These are phyloP conservation scores for Lasioglossum vierecki DNA, from an alignment of 2,888 invertebrate genomes.

Conservation along the genomic window DNA sequence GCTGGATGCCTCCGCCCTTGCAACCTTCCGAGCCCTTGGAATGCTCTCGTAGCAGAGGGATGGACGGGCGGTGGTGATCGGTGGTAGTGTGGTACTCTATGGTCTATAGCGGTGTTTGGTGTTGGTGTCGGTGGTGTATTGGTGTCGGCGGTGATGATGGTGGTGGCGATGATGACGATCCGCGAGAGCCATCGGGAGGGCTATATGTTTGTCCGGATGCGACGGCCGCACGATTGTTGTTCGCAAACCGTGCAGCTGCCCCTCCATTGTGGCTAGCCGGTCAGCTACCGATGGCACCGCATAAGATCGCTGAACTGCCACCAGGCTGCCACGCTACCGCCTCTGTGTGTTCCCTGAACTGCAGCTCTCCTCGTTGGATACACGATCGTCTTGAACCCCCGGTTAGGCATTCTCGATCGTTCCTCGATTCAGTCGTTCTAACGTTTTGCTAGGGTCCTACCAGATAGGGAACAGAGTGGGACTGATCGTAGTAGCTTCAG, in stretches of 20 bases:
- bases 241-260: conserved; percentile 86
- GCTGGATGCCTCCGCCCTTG: conserved; percentile 74
- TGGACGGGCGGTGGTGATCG: conserved; percentile 60
- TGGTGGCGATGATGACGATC: conserved; percentile 27
- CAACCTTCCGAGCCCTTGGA: conserved; percentile 71
- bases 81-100: conserved; percentile 2
- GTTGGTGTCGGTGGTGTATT: neutral
- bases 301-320: conserved; percentile 74
- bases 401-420: neutral
- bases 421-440: neutral
- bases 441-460: neutral
- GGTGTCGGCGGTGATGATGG: conserved; percentile 33
- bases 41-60: conserved; percentile 68
- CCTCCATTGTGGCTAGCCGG: conserved; percentile 87
- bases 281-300: conserved; percentile 89
- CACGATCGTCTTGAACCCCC: neutral
- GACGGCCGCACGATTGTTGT: conserved; percentile 70
- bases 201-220: conserved; percentile 75
- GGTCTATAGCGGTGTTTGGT: conserved; percentile 22
- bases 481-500: no score
- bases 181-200: conserved; percentile 68
- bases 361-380: neutral
- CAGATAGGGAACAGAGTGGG: neutral
- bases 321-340: neutral
- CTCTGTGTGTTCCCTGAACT: neutral